Evolutionary conservation across 2,888 invertebrate genomes (phyloP), one percentile per base, ranked within the genome.

Genomic region (Agonum fuliginosum): DNA sequence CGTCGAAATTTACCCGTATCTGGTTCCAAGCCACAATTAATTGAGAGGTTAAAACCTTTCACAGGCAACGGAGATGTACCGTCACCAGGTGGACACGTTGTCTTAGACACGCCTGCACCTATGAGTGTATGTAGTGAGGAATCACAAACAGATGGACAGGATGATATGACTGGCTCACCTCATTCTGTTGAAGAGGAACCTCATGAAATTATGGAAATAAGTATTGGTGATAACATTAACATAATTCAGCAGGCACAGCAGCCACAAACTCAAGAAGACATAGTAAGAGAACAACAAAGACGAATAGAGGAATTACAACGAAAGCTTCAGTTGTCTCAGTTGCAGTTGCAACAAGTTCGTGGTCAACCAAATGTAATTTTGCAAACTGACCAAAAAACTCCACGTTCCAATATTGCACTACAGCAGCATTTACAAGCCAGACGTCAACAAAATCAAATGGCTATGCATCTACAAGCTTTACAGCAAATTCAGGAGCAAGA

Each of bases 1-100:
- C 94, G 95, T 78, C 91, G 98, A 65, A 97, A 95, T 86, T 88
- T 99, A 78, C 96, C 98, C 3, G 98, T 99, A 0, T 98, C 98
- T 8, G 98, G 98, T 0, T 94, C 98, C 0, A 99, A 99, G 85
- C 97, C 97, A 5, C 97, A 97, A 85, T 88, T 99, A 46, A 95
- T 99, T 78, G 97, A 98, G 85, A 91, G 98, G 46, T 88, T 98
- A 76, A 94, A 95, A 80, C 95, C 94, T 0, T 95, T 91, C 85
- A 88, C 89, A 79, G 88, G 86, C 81, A 85, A 87, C 58, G 85
- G 86, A 1, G 85, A 84, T 10, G 85, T 85, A 70, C 83, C 86
- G 3, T 86, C 86, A 19, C 86, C 87, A 62, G 86, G 86, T 85
- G 86, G 87, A 8, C 87, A 87, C 78, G 86, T 87, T 78, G 83